A percentile compares a stretch with the other conserved stretches of the same genome.
phyloP scores from a whole-genome alignment of 1,140 invertebrate species.

The Drosophila sechellia region DNA sequence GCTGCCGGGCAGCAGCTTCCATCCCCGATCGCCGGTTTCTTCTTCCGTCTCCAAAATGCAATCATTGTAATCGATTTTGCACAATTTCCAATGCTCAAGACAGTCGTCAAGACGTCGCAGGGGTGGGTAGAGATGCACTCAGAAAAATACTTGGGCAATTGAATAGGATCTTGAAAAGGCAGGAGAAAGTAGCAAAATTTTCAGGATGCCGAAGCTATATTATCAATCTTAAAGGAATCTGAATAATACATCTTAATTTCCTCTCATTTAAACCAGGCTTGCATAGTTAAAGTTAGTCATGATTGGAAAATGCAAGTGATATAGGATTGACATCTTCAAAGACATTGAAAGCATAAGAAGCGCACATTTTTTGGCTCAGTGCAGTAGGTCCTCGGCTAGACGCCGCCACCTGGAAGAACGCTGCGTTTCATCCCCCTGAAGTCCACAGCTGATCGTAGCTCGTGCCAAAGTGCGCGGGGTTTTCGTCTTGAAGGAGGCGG shows the following conservation, averaged over 20 bases:
- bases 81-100: slow-evolving; percentile 81
- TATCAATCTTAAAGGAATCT: too few species aligned
- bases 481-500: slow-evolving; percentile 46
- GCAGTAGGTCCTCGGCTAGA: slow-evolving; percentile 29
- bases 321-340: too few species aligned
- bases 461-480: slow-evolving; percentile 81
- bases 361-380: background rate
- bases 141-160: background rate
- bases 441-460: slow-evolving; percentile 71
- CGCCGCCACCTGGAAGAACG: slow-evolving; percentile 48
- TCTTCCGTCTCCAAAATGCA: slow-evolving; percentile 80
- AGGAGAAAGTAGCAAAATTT: background rate
- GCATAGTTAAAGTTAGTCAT: too few species aligned
- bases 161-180: background rate
- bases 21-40: slow-evolving; percentile 45
- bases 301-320: too few species aligned
- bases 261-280: too few species aligned
- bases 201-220: too few species aligned
- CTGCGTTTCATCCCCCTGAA: slow-evolving; percentile 52
- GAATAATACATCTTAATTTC: too few species aligned
- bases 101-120: slow-evolving; percentile 51
- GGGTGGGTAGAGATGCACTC: slow-evolving; percentile 53
- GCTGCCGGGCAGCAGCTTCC: slow-evolving; percentile 46
- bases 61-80: slow-evolving; percentile 83
- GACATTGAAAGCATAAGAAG: too few species aligned